A percentile compares a stretch with the other conserved stretches of the same genome.
Evolutionary conservation across 2,888 invertebrate genomes (phyloP).

Genomic region (Rugalucina vietnamica): DNA sequence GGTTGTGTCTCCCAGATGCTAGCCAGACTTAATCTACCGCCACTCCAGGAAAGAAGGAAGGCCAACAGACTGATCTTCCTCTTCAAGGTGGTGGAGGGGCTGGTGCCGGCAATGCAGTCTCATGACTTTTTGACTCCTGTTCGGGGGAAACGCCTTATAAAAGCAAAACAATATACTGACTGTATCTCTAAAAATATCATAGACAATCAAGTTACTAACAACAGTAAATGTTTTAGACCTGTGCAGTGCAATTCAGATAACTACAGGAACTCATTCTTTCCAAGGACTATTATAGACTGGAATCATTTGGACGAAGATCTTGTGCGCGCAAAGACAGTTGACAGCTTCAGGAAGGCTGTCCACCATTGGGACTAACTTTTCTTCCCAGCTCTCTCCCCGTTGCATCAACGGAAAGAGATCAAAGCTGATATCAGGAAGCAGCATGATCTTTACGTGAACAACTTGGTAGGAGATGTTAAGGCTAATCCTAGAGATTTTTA

Average conservation of each 20-base stretch:
- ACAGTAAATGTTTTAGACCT: neutral
- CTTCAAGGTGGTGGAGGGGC: neutral
- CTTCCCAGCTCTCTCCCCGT: no score
- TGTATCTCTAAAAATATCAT: neutral
- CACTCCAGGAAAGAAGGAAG: neutral
- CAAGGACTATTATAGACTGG: neutral
- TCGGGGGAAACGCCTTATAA: no score
- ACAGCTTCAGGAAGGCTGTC: no score
- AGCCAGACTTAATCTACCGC: neutral
- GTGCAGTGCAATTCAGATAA: neutral
- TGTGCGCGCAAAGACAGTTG: no score
- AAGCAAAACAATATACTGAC: neutral
- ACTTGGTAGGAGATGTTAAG: no score
- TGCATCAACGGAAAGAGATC: no score
- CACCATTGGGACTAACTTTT: no score
- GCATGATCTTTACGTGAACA: no score
- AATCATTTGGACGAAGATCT: no score
- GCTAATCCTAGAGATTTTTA: no score
- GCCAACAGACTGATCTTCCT: neutral
- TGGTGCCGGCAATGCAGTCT: neutral
- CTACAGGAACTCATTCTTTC: neutral
- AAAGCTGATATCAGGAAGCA: no score
- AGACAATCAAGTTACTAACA: neutral
- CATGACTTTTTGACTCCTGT: neutral
- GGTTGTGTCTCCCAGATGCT: neutral